Base-by-base conservation (phyloP, 2,797 vertebrate genomes). In the Gymnothorax javanicus region DNA sequence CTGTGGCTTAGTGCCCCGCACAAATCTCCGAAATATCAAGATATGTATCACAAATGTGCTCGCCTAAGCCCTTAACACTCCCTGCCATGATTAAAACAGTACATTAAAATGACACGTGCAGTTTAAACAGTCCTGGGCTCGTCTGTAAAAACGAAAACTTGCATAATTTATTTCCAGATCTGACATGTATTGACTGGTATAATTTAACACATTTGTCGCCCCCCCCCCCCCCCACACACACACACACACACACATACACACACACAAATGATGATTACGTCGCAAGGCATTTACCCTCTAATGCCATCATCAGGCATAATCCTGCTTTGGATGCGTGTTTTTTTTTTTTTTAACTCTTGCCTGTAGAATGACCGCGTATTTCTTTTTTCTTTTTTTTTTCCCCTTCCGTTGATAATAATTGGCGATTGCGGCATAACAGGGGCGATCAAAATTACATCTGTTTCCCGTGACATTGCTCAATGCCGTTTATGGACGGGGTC, bases 271-370 rank as follows among this genome's bases (percentile, higher is more conserved):
- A 89, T 84, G 86, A 60, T 92, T 89, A 93, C 81, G 94, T 91
- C 87, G 89, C 90, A 90, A 93, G 92, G 93, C 89, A 88, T 92
- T 81, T 43, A 20, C 93, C 93, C 90, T 92, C 89, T 89, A 87
- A 86, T 90, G 90, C 23, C 87, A 87, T 90, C 90, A 91, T 93
- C 90, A 94, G 94, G 95, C 94, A 93, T 95, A 93, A 94, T 93
- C 90, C 89, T 92, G 95, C 93, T 91, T 91, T 89, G 91, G 93
- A 94, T 91, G 90, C 92, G 91, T 87, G 89, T 88, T 93, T 94
- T 92, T 93, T 93, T 94, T 93, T 94, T 92, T 93, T 93, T 95
- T 92, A 93, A 95, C 95, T 93, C 93, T 92, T 90, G 91, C 17
- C 77, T 81, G 77, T 81, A 52, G 52, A 81, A 17, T 23, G n/a